Evolutionary conservation across 2,113 vertebrate genomes (phyloP).

Genomic region (Albula glossodonta): DNA sequence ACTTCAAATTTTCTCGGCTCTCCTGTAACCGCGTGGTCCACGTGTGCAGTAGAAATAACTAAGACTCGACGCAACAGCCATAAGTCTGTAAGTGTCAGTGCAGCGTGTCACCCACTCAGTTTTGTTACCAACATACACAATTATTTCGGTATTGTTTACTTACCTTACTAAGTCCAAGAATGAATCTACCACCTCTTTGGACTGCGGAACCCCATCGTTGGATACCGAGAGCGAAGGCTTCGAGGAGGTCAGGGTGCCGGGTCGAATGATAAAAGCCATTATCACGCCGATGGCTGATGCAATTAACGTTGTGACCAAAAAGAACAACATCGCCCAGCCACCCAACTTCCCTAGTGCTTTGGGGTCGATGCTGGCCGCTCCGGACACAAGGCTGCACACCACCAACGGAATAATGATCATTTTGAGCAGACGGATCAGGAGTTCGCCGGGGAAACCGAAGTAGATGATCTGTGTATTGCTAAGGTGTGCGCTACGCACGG

Average conservation of each 20-base stretch:
- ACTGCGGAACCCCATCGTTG: constrained; percentile 16
- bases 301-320: constrained; percentile 81
- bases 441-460: constrained; percentile 82
- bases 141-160: constrained; percentile 22
- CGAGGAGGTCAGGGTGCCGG: constrained; percentile 56
- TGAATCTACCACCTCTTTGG: constrained; percentile 82
- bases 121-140: no score
- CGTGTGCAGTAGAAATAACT: no score
- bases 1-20: no score
- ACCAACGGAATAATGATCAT: constrained; percentile 92
- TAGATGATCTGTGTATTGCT: constrained; percentile 58
- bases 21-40: no score
- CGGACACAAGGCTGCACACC: constrained; percentile 86
- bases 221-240: rapidly evolving
- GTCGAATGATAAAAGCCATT: constrained; percentile 76
- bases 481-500: constrained; percentile 58
- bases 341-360: constrained; percentile 82
- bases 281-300: constrained; percentile 80
- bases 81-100: no score
- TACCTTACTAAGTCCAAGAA: constrained; percentile 87
- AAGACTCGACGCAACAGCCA: no score
- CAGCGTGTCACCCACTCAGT: no score
- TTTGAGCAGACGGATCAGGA: constrained; percentile 82
- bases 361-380: constrained; percentile 86
- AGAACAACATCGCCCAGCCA: constrained; percentile 89